Evolutionary conservation across 2,888 invertebrate species (phyloP).

Genomic region (Spodoptera littoralis): DNA sequence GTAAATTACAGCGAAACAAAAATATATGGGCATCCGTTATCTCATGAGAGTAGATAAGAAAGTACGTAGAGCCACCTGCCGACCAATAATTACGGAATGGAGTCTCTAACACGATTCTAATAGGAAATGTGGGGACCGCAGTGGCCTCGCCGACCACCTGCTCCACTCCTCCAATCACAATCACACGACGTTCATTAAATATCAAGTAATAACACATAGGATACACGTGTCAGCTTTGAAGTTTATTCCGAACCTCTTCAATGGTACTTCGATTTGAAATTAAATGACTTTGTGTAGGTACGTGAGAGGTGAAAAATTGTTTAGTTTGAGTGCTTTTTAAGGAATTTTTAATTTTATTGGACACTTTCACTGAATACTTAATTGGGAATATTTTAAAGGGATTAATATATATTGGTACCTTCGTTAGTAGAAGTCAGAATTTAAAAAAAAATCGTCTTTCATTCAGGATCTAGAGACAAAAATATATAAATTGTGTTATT

Average conservation of each 20-base stretch:
- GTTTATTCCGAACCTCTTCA: conserved; percentile 40
- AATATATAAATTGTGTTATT: no score
- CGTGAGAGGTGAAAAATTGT: conserved; percentile 9
- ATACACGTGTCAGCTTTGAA: conserved; percentile 49
- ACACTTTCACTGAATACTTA: neutral
- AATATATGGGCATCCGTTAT: conserved; percentile 70
- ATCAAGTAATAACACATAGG: conserved; percentile 51
- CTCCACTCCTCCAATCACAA: conserved; percentile 59
- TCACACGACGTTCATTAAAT: conserved; percentile 53
- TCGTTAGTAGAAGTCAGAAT: no score
- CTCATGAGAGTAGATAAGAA: conserved; percentile 73
- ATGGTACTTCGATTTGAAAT: conserved; percentile 21
- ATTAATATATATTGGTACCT: no score
- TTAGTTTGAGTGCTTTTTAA: conserved; percentile 9
- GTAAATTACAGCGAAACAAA: conserved; percentile 55
- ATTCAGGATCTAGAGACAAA: no score
- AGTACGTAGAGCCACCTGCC: conserved; percentile 81
- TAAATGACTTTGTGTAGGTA: conserved; percentile 30
- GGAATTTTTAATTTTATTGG: neutral
- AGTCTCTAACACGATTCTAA: conserved; percentile 81
- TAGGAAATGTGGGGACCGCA: conserved; percentile 78
- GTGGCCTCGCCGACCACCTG: conserved; percentile 74
- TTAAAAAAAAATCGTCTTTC: no score
- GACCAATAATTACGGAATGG: conserved; percentile 81
- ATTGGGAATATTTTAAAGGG: neutral